Evolutionary conservation across 2,113 vertebrate genomes (phyloP).

Genomic region (Petrocephalus zakoni): DNA sequence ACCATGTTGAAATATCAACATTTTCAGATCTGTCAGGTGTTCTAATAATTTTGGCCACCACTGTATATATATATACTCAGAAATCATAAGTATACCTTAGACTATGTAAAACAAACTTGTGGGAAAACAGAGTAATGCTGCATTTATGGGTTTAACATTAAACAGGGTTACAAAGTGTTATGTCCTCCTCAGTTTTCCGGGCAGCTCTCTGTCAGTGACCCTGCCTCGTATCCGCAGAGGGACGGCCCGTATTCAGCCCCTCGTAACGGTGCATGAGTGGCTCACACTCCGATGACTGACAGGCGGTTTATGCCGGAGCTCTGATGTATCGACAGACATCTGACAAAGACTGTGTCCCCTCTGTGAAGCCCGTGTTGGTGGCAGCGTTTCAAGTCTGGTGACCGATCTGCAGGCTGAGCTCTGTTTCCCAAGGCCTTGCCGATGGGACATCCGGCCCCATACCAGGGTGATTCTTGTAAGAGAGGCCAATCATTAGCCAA

Average conservation of each 20-base stretch:
- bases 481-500: neutral
- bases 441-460: neutral
- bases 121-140: neutral
- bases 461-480: neutral
- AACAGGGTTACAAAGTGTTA: neutral
- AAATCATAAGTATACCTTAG: neutral
- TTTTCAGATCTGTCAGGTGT: too few relatives aligned
- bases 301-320: neutral
- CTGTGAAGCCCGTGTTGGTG: neutral
- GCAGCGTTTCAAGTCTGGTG: neutral
- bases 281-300: neutral
- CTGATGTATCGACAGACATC: neutral
- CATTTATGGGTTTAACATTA: neutral
- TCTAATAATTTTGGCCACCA: too few relatives aligned
- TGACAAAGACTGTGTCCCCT: neutral
- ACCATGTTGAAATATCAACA: too few relatives aligned
- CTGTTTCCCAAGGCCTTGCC: neutral
- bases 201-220: neutral
- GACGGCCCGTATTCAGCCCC: neutral
- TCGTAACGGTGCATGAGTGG: too few relatives aligned
- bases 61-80: neutral
- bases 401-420: neutral
- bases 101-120: neutral
- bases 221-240: neutral
- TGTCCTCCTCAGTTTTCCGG: neutral